A percentile compares a stretch with the other conserved stretches of the same genome.
These are phyloP conservation scores for Podotricha telesiphe DNA, from an alignment of 2,888 invertebrate species.

Conservation along the genomic window DNA sequence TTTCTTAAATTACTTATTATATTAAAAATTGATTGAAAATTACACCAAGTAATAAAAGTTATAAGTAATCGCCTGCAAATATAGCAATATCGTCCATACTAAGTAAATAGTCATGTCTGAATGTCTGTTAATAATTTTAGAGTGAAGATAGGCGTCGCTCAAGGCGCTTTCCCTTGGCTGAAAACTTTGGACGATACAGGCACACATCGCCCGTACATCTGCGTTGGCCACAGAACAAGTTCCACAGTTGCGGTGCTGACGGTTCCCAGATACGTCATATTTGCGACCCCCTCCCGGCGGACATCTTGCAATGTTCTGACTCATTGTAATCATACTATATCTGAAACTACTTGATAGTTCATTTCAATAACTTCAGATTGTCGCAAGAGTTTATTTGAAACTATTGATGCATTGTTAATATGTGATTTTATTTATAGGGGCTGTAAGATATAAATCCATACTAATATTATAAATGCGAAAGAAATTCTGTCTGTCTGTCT, in stretches of 20 bases:
- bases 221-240: slow-evolving; percentile 78
- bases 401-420: too few relatives aligned
- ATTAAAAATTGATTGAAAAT: too few relatives aligned
- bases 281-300: slow-evolving; percentile 58
- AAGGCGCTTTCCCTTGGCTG: slow-evolving; percentile 64
- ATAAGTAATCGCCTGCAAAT: slow-evolving; percentile 12
- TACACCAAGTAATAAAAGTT: too few relatives aligned
- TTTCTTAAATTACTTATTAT: not conserved
- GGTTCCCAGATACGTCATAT: slow-evolving; percentile 80
- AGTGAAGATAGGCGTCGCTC: slow-evolving; percentile 64
- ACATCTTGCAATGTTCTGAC: slow-evolving; percentile 56
- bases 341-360: slow-evolving; percentile 11
- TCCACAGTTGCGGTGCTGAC: slow-evolving; percentile 68
- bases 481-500: too few relatives aligned
- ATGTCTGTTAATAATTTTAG: slow-evolving; percentile 74
- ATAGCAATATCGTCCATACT: slow-evolving; percentile 57
- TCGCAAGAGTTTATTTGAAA: not conserved
- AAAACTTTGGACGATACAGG: slow-evolving; percentile 60
- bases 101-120: slow-evolving; percentile 81
- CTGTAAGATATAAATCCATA: too few relatives aligned
- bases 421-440: too few relatives aligned
- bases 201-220: slow-evolving; percentile 45
- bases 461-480: too few relatives aligned
- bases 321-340: slow-evolving; percentile 25
- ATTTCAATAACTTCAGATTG: not conserved